phyloP scores from a whole-genome alignment of 2,888 invertebrate genomes.

The Boloria selene region DNA sequence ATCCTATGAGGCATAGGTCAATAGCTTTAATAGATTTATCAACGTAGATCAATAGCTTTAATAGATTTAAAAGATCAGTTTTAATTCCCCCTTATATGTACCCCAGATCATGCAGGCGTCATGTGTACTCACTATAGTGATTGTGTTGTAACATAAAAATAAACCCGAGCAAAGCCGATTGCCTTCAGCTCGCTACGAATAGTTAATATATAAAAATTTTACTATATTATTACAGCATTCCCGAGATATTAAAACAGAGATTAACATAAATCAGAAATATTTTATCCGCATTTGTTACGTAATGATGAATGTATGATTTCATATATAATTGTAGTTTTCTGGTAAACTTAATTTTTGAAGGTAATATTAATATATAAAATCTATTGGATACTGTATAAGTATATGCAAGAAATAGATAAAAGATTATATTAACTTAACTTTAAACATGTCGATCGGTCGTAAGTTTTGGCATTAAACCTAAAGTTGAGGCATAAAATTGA shows the following conservation, averaged over 20 bases:
- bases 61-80: too few species aligned
- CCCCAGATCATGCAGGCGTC: too few species aligned
- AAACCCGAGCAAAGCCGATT: too few species aligned
- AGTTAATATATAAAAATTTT: not conserved
- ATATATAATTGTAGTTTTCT: not conserved
- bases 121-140: too few species aligned
- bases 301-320: not conserved
- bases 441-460: not conserved
- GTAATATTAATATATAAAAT: not conserved
- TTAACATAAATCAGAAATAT: slow-evolving; percentile 1
- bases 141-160: too few species aligned
- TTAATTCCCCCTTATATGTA: too few species aligned
- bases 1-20: too few species aligned
- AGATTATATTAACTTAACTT: not conserved
- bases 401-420: not conserved
- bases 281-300: slow-evolving; percentile 7
- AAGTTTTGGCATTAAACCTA: too few species aligned
- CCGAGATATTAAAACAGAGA: not conserved
- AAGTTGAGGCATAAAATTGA: not conserved
- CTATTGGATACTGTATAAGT: not conserved
- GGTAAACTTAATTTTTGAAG: not conserved
- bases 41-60: too few species aligned
- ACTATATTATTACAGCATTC: slow-evolving; percentile 4
- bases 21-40: too few species aligned
- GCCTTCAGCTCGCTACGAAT: too few species aligned